Base-by-base conservation (phyloP, 2,888 invertebrate genomes). In the Lasioglossum pauxillum region DNA sequence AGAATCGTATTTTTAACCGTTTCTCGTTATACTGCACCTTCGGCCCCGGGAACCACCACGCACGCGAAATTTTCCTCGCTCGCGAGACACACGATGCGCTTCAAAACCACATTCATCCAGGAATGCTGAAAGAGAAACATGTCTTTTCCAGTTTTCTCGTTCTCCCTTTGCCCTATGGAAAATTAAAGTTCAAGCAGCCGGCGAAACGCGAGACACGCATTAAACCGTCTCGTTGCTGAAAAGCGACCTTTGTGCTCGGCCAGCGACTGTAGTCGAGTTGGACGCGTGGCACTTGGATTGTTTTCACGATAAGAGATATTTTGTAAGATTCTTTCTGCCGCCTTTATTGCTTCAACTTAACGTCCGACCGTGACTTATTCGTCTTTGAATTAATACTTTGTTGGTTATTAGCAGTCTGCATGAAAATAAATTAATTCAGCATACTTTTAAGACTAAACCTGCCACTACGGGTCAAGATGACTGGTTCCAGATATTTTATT, bases 1-100 rank as follows among this genome's bases (percentile, higher is more conserved):
- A 91, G 91, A 91, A 92, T 87, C 90, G 88, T 91, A 92, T 91
- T 91, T 91, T 91, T 91, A 91, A 92, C 91, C 88, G 85, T 81
- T 87, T 78, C 90, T 84, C 84, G 88, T 87, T 53, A 53, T 88
- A 91, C 88, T 73, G 82, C 77, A 89, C 80, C 82, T 88, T 78
- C 49, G 72, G 75, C 69, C 19, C 57, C 53, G 53, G 19, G 38
- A 38, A 23, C 60, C 60, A 38, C 44, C 41, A 12, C 73, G 44
- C 38, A 71, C 72, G 64, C 83, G 86, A 88, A 84, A 89, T 85
- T 88, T 16, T 82, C 86, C 87, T 77, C 86, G 88, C 88, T 89
- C 78, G 23, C 31, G 85, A 85, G 86, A 88, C 88, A 89, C 90
- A 90, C 84, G 91, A 89, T 75, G 73, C 83, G 86, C 83, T 85